Evolutionary conservation across 1,140 invertebrate genomes (phyloP).

Genomic region (Drosophila grimshawi): DNA sequence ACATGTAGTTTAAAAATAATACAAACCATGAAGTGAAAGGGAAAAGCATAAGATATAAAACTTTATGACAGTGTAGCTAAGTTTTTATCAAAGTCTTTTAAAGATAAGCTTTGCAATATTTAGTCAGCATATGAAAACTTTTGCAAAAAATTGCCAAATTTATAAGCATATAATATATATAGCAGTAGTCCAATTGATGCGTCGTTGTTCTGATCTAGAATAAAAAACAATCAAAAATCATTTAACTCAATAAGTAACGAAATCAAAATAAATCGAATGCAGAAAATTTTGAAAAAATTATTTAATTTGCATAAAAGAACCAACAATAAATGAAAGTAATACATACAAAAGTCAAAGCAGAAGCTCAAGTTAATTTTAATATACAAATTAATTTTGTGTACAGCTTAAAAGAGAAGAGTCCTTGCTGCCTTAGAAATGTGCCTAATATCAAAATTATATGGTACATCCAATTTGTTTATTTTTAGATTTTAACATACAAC

Average conservation of each 20-base stretch:
- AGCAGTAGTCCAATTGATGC: not conserved
- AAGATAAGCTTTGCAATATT: no score
- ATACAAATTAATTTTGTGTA: constrained; percentile 52
- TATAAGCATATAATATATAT: not conserved
- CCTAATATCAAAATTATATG: constrained; percentile 33
- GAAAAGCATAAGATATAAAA: not conserved
- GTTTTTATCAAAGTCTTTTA: no score
- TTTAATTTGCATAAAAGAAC: constrained; percentile 67
- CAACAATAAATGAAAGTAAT: constrained; percentile 68
- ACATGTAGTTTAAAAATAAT: constrained; percentile 8
- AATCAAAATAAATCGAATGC: constrained; percentile 3
- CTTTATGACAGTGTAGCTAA: not conserved
- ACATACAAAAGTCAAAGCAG: constrained; percentile 60
- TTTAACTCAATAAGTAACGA: not conserved
- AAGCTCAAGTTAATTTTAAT: constrained; percentile 43
- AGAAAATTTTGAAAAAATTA: constrained; percentile 39
- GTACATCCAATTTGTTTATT: constrained; percentile 16
- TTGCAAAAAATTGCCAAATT: not conserved
- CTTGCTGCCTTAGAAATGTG: constrained; percentile 37
- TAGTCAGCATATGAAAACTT: no score
- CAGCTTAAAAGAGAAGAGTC: constrained; percentile 8
- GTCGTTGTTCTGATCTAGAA: not conserved
- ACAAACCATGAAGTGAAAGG: not conserved
- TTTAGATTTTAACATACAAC: constrained; percentile 59
- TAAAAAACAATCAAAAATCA: not conserved